These are phyloP conservation scores for Thymelicus sylvestris DNA, from an alignment of 2,888 invertebrate species.

Conservation along the genomic window DNA sequence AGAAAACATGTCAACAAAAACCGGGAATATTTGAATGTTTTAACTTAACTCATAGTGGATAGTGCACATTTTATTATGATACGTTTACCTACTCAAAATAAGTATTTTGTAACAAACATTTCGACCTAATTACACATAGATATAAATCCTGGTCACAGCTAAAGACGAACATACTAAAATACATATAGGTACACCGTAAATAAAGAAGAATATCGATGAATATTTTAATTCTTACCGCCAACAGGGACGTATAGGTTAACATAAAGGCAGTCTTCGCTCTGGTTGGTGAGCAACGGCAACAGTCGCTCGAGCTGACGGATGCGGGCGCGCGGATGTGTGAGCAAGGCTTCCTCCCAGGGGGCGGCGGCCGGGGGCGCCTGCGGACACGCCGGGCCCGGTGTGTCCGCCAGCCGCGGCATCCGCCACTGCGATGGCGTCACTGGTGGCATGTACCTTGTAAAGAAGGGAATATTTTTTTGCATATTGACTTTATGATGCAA, in stretches of 20 bases:
- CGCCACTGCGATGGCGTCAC: slow-evolving; percentile 96
- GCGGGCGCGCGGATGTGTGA: slow-evolving; percentile 92
- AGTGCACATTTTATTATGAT: too few relatives aligned
- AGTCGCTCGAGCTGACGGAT: slow-evolving; percentile 94
- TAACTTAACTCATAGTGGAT: too few relatives aligned
- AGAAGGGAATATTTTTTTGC: too few relatives aligned
- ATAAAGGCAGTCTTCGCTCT: slow-evolving; percentile 99
- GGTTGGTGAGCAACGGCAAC: slow-evolving; percentile 93
- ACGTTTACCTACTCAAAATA: too few relatives aligned
- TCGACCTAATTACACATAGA: too few relatives aligned
- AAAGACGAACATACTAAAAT: too few relatives aligned
- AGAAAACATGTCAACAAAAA: too few relatives aligned
- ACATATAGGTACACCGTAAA: too few relatives aligned
- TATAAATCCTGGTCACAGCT: too few relatives aligned
- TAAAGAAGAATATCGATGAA: background rate
- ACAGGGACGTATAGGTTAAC: slow-evolving; percentile 98
- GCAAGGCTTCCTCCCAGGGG: slow-evolving; percentile 85
- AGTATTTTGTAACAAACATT: too few relatives aligned
- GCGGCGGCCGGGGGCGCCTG: slow-evolving; percentile 86
- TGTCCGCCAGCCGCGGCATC: slow-evolving; percentile 91
- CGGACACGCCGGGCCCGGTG: slow-evolving; percentile 94
- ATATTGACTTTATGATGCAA: too few relatives aligned
- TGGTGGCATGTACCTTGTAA: slow-evolving; percentile 94
- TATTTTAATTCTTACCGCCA: slow-evolving; percentile 59
- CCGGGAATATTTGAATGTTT: too few relatives aligned